These are phyloP conservation scores for Diadema setosum DNA, from an alignment of 35 echinoderm and acorn worm genomes.

Conservation along the genomic window DNA sequence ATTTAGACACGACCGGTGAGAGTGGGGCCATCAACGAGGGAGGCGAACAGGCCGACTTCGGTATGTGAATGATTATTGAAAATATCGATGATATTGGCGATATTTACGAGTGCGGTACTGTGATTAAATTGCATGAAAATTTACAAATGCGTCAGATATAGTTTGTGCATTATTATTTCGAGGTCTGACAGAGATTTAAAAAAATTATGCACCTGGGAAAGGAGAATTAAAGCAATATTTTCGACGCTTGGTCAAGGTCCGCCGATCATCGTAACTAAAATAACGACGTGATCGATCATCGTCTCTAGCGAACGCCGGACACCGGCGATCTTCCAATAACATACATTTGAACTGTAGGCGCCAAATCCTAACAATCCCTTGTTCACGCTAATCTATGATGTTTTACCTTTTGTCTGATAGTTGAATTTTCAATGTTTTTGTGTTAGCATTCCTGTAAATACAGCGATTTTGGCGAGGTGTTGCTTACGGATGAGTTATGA, in stretches of 20 bases:
- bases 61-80: constrained; percentile 33
- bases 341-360: background rate
- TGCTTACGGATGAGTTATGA: constrained; percentile 5
- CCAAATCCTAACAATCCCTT: constrained; percentile 33
- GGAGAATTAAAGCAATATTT: constrained; percentile 18
- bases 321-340: constrained; percentile 30
- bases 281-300: constrained; percentile 59
- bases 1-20: constrained; percentile 24
- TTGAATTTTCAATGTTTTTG: background rate
- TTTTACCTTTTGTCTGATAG: background rate
- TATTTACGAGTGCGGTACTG: background rate
- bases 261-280: constrained; percentile 56
- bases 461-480: background rate
- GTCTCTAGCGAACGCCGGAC: constrained; percentile 20
- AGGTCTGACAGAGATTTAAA: background rate
- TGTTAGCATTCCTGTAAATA: background rate
- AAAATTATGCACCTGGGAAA: background rate
- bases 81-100: constrained; percentile 28
- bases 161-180: background rate
- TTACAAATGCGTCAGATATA: background rate
- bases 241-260: constrained; percentile 48
- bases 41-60: constrained; percentile 5
- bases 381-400: background rate
- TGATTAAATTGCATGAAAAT: background rate
- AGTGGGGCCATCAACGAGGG: constrained; percentile 26